A percentile compares a stretch with the other conserved stretches of the same genome.
Evolutionary conservation across 2,113 vertebrate species (phyloP).

Genomic region (Cynopterus brachyotis): DNA sequence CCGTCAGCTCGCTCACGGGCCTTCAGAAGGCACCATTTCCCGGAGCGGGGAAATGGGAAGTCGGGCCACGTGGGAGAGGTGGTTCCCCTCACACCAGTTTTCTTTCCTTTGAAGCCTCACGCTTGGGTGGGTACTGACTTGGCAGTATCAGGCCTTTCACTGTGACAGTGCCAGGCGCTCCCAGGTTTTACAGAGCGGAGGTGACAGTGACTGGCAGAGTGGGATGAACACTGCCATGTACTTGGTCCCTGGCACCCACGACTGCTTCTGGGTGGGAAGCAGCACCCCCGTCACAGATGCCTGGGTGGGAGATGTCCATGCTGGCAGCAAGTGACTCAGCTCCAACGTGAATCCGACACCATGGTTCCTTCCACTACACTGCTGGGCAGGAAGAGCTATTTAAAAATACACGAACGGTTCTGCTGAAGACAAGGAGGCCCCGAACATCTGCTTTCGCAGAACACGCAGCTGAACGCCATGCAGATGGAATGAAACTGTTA

Average conservation of each 20-base stretch:
- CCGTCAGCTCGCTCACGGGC: neutral
- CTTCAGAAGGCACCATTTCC: neutral
- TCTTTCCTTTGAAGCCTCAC: neutral
- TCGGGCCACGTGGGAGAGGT: accelerated
- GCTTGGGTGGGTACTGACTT: neutral
- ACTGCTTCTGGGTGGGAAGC: neutral
- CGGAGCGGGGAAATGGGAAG: neutral
- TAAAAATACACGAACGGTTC: neutral
- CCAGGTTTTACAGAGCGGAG: neutral
- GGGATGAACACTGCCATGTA: neutral
- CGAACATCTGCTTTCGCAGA: neutral
- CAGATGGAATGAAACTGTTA: neutral
- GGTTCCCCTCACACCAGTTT: neutral
- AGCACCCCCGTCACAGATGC: neutral
- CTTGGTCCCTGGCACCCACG: neutral
- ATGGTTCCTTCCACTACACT: neutral
- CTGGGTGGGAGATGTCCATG: neutral
- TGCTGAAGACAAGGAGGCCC: neutral
- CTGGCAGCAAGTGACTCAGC: neutral
- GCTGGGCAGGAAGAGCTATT: neutral
- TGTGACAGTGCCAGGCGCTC: neutral
- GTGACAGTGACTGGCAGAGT: neutral
- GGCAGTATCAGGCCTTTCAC: too few relatives aligned
- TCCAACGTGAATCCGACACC: neutral
- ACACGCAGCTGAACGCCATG: neutral